Conservation (phyloP, 2,888 invertebrate genomes). For the Actias luna region DNA sequence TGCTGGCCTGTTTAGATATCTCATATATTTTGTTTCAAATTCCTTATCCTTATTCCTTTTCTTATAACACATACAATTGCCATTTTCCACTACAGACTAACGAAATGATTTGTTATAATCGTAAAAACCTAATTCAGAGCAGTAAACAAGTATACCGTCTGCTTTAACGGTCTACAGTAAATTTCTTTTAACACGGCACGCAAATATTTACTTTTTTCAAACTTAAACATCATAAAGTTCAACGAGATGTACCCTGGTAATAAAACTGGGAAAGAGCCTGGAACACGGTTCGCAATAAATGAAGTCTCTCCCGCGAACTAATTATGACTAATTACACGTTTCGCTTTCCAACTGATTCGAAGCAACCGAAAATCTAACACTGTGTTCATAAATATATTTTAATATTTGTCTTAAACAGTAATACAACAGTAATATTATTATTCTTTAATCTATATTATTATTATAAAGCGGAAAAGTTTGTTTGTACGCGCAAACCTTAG, state of each 20-base stretch:
- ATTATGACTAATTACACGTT: slow-evolving; percentile 69
- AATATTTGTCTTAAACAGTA: no score
- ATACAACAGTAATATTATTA: no score
- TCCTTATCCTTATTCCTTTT: no score
- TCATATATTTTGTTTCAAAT: no score
- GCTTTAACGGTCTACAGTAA: neutral
- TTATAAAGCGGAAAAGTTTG: no score
- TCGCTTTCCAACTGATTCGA: neutral
- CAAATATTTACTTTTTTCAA: neutral
- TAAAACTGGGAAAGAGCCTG: slow-evolving; percentile 14
- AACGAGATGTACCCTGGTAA: neutral
- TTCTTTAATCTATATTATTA: no score
- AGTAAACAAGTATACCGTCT: neutral
- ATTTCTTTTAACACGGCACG: neutral
- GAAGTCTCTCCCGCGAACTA: slow-evolving; percentile 64
- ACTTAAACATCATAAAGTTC: neutral
- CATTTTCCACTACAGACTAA: no score
- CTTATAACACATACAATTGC: no score
- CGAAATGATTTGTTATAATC: neutral
- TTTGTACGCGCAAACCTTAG: no score
- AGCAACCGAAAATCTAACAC: neutral
- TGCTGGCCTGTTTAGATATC: no score
- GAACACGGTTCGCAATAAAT: slow-evolving; percentile 39
- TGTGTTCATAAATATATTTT: neutral
- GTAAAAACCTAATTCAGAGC: no score